phyloP scores from a whole-genome alignment of 2,113 vertebrate species.

The Syngnathus scovelli region DNA sequence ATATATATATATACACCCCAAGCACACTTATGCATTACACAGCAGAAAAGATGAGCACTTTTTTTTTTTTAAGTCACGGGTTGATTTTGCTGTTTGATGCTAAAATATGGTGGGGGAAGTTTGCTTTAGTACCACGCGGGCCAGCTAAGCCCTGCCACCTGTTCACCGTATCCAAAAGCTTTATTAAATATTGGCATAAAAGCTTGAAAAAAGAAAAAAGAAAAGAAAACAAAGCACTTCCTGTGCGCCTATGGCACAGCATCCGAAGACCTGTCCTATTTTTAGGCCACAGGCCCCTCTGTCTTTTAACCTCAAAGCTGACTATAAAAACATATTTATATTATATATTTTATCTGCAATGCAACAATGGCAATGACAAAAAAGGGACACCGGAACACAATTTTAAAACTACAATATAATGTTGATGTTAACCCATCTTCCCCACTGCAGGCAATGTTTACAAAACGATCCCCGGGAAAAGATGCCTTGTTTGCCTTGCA shows the following conservation, averaged over 20 bases:
- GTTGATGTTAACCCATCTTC: conserved; percentile 36
- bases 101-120: conserved; percentile 67
- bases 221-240: conserved; percentile 74
- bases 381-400: too few relatives aligned
- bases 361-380: too few relatives aligned
- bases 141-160: conserved; percentile 72
- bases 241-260: conserved; percentile 71
- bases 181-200: conserved; percentile 74
- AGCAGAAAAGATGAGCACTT: conserved; percentile 19
- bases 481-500: conserved; percentile 69
- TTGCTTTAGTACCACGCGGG: conserved; percentile 55
- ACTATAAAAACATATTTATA: conserved; percentile 49
- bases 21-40: not conserved
- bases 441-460: conserved; percentile 56
- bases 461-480: conserved; percentile 45
- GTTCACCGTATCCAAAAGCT: conserved; percentile 72
- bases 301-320: conserved; percentile 56
- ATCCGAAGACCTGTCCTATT: conserved; percentile 72
- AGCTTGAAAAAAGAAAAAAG: conserved; percentile 28
- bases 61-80: conserved; percentile 29
- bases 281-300: conserved; percentile 58
- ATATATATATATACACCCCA: not conserved
- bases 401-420: too few relatives aligned
- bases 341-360: too few relatives aligned
- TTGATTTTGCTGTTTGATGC: conserved; percentile 60